Base-by-base conservation (phyloP, 2,888 invertebrate genomes). In the Oxycera nigricornis region DNA sequence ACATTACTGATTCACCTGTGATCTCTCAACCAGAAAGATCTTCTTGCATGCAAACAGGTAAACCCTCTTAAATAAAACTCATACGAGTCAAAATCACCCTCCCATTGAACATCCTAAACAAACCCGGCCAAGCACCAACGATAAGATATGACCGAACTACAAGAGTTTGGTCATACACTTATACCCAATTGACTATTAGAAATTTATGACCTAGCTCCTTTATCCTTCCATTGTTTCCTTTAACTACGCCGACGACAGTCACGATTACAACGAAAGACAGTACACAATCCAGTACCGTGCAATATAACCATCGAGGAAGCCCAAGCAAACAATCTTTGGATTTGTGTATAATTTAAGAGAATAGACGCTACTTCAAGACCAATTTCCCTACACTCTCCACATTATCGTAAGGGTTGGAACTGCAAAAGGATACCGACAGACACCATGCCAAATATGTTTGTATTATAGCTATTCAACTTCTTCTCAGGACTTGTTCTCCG, bases 151-250 rank as follows among this genome's bases (percentile, higher is more conserved):
- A 59, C 59, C 59, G n/a, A 55, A 55, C 30, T 30, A 59, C 28
- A 30, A 59, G 59, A 26, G 28, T 61, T 61, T 61, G 61, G 35
- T 61, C 61, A 61, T 61, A 68, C 68, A 50, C 68, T 50, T 68
- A 14, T 9, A 22, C 50, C 68, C 68, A 50, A 68, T 68, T 68
- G 68, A 68, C 68, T 68, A 68, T 68, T 68, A 68, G 68, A 68
- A 50, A 68, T 68, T 68, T 68, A 68, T 68, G 68, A 68, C 68
- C 68, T 68, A 50, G 50, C 68, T 65, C 61, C 35, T 20, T 61
- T 50, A 68, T 50, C 28, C 59, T 24, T 26, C 41, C 46, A 50
- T 50, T 68, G 46, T 67, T 46, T 11, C 28, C 14, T 59, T 24
- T 59, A 28, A 17, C 55, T 17, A 55, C 30, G 11, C 6, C 35